Evolutionary conservation across 2,113 vertebrate species (phyloP), one percentile per base, ranked within the genome.

Genomic region (Zeus faber): DNA sequence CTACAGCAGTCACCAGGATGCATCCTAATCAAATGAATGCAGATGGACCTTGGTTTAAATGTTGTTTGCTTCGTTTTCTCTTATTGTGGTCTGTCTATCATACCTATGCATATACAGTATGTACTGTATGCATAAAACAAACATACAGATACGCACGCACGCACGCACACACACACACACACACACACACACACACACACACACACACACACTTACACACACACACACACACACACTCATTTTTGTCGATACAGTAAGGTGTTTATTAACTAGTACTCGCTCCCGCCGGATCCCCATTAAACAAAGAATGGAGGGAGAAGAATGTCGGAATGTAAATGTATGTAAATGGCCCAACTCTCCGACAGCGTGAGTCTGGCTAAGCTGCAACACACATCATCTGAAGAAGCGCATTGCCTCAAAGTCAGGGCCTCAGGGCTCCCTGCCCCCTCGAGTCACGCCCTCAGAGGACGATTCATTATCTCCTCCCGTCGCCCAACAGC

Each of bases 311-410:
- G 31, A 54, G 43, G 1, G n/a, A 52, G 22, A 41, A 52, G 65
- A 61, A 76, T 49, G 58, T 62, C 45, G 48, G 27, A 39, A 85
- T 82, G 68, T 71, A 72, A 80, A 79, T 80, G 45, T 60, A 64
- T 80, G 67, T 39, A 76, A 78, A 80, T 78, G 26, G 57, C 27
- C 33, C n/a, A 49, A 9, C 39, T 50, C 43, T 52, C 52, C 56
- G 25, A 4, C 29, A 20, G 22, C 3, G 4, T 49, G 37, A 27
- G 48, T 58, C 60, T 29, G 29, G 25, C 20, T 16, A 57, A 51
- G 49, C 17, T 23, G 54, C 2, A 46, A 62, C 29, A 63, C 35
- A 50, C 35, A 7, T 22, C 23, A 43, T 66, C 65, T n/a, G n/a
- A n/a, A n/a, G n/a, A n/a, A n/a, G n/a, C n/a, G n/a, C n/a, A n/a